Conservation (phyloP, 2,888 invertebrate species). For the Oegoconia quadripuncta region DNA sequence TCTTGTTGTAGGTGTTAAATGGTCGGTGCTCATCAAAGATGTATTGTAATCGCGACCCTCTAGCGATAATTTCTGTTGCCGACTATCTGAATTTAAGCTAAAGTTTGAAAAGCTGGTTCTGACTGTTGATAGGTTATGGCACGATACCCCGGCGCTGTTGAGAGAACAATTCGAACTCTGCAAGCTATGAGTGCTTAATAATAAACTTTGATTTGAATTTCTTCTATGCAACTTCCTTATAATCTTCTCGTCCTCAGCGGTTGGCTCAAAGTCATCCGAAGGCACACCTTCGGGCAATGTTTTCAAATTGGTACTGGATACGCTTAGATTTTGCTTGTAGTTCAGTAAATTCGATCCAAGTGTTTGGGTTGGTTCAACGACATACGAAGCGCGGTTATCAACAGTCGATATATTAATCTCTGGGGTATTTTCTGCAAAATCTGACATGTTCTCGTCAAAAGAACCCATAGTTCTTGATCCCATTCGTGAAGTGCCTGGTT, state of each 20-base stretch:
- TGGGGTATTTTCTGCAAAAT: conserved; percentile 51
- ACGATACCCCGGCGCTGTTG: conserved; percentile 64
- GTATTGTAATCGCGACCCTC: conserved; percentile 93
- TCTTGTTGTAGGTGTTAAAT: conserved; percentile 57
- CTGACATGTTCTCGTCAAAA: conserved; percentile 69
- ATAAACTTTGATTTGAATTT: conserved; percentile 81
- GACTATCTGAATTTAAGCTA: conserved; percentile 58
- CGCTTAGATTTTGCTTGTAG: conserved; percentile 81
- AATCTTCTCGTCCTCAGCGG: conserved; percentile 61
- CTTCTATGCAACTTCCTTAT: conserved; percentile 75
- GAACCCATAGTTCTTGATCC: conserved; percentile 69
- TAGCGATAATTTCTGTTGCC: conserved; percentile 82
- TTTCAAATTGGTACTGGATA: conserved; percentile 85
- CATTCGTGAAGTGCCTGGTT: conserved; percentile 61
- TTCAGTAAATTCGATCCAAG: conserved; percentile 78
- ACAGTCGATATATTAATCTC: conserved; percentile 57
- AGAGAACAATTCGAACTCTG: conserved; percentile 77
- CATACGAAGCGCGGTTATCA: conserved; percentile 40
- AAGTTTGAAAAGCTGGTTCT: conserved; percentile 70
- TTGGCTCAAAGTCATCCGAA: conserved; percentile 80
- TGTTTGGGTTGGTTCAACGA: conserved; percentile 45
- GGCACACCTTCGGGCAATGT: conserved; percentile 85
- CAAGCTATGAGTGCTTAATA: conserved; percentile 74
- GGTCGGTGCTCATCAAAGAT: conserved; percentile 84
- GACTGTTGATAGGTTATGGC: conserved; percentile 63